These are phyloP conservation scores for Anagrus nilaparvatae DNA, from an alignment of 1,140 invertebrate genomes.

Conservation along the genomic window DNA sequence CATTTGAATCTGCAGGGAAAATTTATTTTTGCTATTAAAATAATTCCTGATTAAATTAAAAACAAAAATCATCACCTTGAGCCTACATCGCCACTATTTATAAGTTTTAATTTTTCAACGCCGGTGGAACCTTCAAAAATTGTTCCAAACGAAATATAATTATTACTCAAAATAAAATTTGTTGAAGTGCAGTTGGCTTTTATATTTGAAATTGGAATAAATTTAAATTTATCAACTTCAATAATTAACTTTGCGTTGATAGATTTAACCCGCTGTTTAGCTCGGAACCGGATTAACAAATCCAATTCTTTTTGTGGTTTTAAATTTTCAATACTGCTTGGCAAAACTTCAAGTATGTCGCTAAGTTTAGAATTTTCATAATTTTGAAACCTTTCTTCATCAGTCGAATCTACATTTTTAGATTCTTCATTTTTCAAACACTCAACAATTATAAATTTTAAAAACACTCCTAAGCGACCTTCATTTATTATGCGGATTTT, in stretches of 20 bases:
- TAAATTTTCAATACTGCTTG: conserved; percentile 21
- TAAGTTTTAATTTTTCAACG: conserved; percentile 24
- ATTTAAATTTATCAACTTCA: conserved; percentile 12
- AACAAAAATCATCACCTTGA: conserved; percentile 21
- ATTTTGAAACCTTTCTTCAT: neutral
- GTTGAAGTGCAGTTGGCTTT: conserved; percentile 28
- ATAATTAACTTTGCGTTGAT: conserved; percentile 26
- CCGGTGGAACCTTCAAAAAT: conserved; percentile 25
- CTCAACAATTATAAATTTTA: conserved; percentile 24
- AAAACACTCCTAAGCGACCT: conserved; percentile 21
- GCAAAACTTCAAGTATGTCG: conserved; percentile 19
- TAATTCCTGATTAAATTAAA: conserved; percentile 2
- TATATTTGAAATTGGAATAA: conserved; percentile 29
- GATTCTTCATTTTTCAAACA: neutral
- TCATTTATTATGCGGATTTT: conserved; percentile 32
- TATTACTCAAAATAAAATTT: conserved; percentile 30
- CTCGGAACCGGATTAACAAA: conserved; percentile 28
- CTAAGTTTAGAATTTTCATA: conserved; percentile 4
- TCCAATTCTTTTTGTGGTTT: conserved; percentile 22
- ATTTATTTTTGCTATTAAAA: neutral
- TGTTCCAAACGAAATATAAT: conserved; percentile 28
- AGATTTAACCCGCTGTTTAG: conserved; percentile 20
- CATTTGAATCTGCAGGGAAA: conserved; percentile 29
- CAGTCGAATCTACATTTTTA: neutral
- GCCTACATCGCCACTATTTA: conserved; percentile 38